Conservation (phyloP, 2,797 vertebrate genomes). For the Peromyscus melanophrys region DNA sequence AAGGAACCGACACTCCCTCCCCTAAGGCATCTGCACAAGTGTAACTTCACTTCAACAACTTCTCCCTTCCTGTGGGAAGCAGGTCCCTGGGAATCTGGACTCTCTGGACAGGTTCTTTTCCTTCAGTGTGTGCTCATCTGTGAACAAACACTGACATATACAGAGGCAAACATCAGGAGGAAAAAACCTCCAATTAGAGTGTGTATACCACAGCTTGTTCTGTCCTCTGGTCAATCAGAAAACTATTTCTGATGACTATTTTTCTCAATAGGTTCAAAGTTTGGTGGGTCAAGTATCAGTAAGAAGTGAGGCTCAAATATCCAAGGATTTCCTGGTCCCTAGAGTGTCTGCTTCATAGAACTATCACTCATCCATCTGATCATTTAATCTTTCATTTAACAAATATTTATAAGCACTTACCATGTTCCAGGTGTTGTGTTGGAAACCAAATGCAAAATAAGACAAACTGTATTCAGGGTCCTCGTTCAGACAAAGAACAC, state of each 20-base stretch:
- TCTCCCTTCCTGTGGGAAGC: neutral
- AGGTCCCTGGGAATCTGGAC: neutral
- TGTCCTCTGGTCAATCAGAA: neutral
- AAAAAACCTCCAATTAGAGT: neutral
- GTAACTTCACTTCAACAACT: neutral
- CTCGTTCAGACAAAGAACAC: neutral
- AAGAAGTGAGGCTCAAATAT: neutral
- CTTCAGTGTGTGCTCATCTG: neutral
- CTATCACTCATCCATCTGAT: neutral
- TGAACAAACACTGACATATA: neutral
- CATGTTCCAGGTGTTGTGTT: neutral
- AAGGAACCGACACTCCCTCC: neutral
- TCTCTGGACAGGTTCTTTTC: neutral
- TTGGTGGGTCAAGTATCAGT: neutral
- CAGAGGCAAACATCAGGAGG: neutral
- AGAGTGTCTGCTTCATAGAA: neutral
- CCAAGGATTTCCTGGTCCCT: neutral
- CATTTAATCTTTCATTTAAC: neutral
- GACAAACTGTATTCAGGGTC: neutral
- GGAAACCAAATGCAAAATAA: neutral
- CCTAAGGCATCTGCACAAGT: neutral
- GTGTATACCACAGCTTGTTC: neutral
- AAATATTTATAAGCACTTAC: neutral
- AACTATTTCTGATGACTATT: neutral
- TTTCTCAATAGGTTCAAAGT: neutral